Evolutionary conservation across 2,113 vertebrate genomes (phyloP), one percentile per base, ranked within the genome.

Genomic region (Harpagus bidentatus): DNA sequence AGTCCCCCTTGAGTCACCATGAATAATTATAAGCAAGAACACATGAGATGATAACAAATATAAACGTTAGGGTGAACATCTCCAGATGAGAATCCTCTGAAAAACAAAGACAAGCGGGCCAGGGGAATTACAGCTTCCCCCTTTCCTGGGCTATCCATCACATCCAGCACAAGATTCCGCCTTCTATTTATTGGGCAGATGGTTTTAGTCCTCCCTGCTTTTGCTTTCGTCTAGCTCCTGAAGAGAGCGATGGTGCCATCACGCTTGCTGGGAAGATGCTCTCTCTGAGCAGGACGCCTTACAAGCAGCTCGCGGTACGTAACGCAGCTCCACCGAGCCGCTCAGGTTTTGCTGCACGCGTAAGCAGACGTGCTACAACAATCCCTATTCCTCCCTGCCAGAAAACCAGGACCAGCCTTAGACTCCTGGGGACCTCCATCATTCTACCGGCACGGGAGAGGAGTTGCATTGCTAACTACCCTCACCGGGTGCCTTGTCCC

Each of bases 41-140:
- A 34, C 1, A 3, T 6, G 32, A 71, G 47, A 36, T 17, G 25
- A 42, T 11, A 67, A 38, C 32, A 71, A 79, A 86, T 22, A 43
- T 1, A 63, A 86, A 89, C 0, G 0, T 21, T 36, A 55, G 29
- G 16, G 20, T n/a, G 34, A 79, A 20, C 1, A 2, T 14, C 43
- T 63, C 65, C 52, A n/a, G 59, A 71, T 25, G 5, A 79, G 82
- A 95, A 78, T 16, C 32, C 17, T 78, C 59, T 71, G 38, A 40
- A 81, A 48, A 84, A 32, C 8, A 59, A n/a, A 16, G 0, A 34
- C 36, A 53, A 26, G 36, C 3, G 12, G 26, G 11, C 25, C 32
- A 19, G 23, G 11, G 17, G 8, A 85, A 66, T 40, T 31, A 77
- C n/a, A 94, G 20, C 25, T 65, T 65, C 71, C n/a, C 22, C 20